Evolutionary conservation across 2,113 vertebrate genomes (phyloP), one percentile per base, ranked within the genome.

Genomic region (Potamarius usumacintae): DNA sequence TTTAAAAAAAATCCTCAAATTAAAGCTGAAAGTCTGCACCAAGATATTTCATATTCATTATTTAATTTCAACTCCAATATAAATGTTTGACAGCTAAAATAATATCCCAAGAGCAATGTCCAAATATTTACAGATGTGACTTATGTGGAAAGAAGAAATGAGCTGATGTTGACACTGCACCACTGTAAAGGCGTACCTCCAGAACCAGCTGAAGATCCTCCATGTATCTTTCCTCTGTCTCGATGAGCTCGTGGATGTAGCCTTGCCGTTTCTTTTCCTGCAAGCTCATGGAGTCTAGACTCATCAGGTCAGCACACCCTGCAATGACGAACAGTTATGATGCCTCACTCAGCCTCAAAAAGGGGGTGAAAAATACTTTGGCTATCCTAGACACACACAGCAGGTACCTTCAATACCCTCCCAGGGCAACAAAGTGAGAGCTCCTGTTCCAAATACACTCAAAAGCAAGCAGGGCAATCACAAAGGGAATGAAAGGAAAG

Each of bases 181-280:
- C 30, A 60, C 18, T 30, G 18, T 81, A 17, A 71, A 30, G 0
- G 11, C 9, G 1, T 92, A 99, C 98, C 96, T 99, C 98, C 52
- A 97, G 48, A 0, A 99, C 98, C 0, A 98, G 96, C 92, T 97
- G 96, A 52, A 99, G 94, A 85, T 99, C 98, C 0, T 97, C 96
- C 94, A 97, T 94, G 7, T 99, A 99, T 87, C 94, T 95, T 88
- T 99, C 97, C 84, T 99, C 98, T 0, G 98, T 97, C 93, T 97
- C 94, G 18, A 99, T 95, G 90, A 99, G 96, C 90, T 99, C 98
- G 0, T 99, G 97, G 82, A 99, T 98, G 91, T 99, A 99, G 85
- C 96, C 98, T 92, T 99, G 98, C 62, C 98, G 95, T 58, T 99
- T 99, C 94, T 97, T 96, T 93, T 99, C 98, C 89, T 95, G 94